Conservation (phyloP, 2,888 invertebrate species). For the Ferrisia virgata region DNA sequence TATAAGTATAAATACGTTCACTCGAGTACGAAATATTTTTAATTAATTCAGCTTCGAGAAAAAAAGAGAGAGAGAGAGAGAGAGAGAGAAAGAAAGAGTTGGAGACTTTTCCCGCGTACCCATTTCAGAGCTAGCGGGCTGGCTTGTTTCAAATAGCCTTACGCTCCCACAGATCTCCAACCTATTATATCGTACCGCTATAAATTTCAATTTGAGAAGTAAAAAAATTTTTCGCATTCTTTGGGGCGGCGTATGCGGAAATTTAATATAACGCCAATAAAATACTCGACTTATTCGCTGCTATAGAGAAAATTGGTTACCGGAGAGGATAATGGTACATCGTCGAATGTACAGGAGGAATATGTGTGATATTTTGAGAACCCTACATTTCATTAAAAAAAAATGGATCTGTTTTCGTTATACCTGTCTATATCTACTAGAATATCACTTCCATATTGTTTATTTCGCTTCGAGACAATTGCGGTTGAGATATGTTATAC, state of each 20-base stretch:
- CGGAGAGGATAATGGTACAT: not conserved
- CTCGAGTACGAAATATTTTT: not conserved
- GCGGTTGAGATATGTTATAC: not conserved
- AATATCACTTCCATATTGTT: not conserved
- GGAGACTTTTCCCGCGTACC: not conserved
- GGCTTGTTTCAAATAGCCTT: not conserved
- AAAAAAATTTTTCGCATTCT: not conserved
- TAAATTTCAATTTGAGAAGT: not conserved
- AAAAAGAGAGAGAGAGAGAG: not conserved
- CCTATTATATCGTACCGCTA: not conserved
- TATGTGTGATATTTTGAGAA: not conserved
- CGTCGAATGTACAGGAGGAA: not conserved
- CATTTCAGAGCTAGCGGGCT: not conserved
- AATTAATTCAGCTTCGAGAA: not conserved
- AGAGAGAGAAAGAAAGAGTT: not conserved
- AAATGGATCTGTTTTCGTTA: not conserved
- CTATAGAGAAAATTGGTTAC: not conserved
- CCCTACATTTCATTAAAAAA: too few species aligned
- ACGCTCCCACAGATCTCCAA: not conserved
- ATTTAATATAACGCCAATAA: constrained; percentile 2
- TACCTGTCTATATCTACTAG: too few species aligned
- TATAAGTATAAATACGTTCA: too few species aligned
- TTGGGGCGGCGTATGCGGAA: not conserved
- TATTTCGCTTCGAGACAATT: not conserved
- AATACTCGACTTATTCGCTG: not conserved